phyloP scores from a whole-genome alignment of 2,888 invertebrate species.

The Phlogophora meticulosa region DNA sequence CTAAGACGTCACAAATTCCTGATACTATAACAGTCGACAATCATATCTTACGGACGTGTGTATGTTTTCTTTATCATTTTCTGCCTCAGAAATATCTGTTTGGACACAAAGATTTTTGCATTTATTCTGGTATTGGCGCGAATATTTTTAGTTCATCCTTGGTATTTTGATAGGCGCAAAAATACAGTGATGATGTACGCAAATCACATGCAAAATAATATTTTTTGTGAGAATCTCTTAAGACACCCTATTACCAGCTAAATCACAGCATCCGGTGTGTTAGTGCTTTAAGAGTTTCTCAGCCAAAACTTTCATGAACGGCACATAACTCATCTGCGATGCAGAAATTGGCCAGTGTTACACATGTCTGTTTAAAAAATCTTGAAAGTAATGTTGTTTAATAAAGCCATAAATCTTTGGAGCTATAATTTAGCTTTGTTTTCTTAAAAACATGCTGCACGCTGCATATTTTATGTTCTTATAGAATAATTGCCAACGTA shows the following conservation, averaged over 20 bases:
- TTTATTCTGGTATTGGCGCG: slow-evolving; percentile 27
- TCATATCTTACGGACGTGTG: slow-evolving; percentile 30
- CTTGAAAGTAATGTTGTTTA: slow-evolving; percentile 28
- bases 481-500: slow-evolving; percentile 12
- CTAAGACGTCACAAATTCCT: slow-evolving; percentile 61
- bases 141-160: slow-evolving; percentile 47
- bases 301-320: slow-evolving; percentile 5
- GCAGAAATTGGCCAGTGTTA: slow-evolving; percentile 38
- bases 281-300: neutral
- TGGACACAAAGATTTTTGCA: slow-evolving; percentile 30
- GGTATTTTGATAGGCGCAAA: slow-evolving; percentile 11
- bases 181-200: neutral
- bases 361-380: slow-evolving; percentile 8
- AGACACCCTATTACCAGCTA: neutral
- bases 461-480: slow-evolving; percentile 20
- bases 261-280: neutral
- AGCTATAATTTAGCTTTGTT: slow-evolving; percentile 19
- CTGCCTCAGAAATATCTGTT: slow-evolving; percentile 33
- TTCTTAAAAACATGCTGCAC: neutral
- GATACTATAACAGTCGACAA: slow-evolving; percentile 51
- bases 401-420: slow-evolving; percentile 40
- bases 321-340: slow-evolving; percentile 30
- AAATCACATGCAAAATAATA: neutral
- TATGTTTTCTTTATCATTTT: slow-evolving; percentile 40
- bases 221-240: neutral